Conservation (phyloP, 2,888 invertebrate species). For the Taenaris catops region DNA sequence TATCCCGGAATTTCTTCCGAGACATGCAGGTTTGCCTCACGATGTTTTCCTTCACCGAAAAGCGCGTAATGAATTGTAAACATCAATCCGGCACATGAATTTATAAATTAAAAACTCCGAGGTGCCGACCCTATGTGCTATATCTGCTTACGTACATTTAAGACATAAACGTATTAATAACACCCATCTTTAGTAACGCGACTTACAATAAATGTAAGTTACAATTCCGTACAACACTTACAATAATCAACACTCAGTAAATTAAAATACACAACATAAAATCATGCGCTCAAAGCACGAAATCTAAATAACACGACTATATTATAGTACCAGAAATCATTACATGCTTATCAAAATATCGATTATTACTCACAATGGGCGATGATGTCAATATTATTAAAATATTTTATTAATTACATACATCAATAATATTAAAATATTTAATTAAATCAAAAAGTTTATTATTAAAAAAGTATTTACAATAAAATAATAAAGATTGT, state of each 20-base stretch:
- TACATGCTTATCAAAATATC: constrained; percentile 32
- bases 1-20: too few species aligned
- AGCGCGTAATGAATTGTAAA: too few species aligned
- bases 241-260: constrained; percentile 52
- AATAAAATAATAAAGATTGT: constrained; percentile 22
- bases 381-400: constrained; percentile 25
- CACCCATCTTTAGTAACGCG: constrained; percentile 36
- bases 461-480: constrained; percentile 28
- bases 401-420: constrained; percentile 18
- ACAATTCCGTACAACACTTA: constrained; percentile 60
- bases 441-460: constrained; percentile 5
- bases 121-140: constrained; percentile 25
- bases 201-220: constrained; percentile 40
- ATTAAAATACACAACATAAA: constrained; percentile 60
- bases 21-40: too few species aligned
- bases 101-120: too few species aligned
- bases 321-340: constrained; percentile 40
- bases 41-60: too few species aligned
- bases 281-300: constrained; percentile 72
- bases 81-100: too few species aligned
- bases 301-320: constrained; percentile 51
- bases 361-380: constrained; percentile 44
- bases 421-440: constrained; percentile 18
- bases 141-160: constrained; percentile 28
- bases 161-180: constrained; percentile 40